These are phyloP conservation scores for Strix occidentalis DNA, from an alignment of 2,797 vertebrate genomes.

Conservation along the genomic window DNA sequence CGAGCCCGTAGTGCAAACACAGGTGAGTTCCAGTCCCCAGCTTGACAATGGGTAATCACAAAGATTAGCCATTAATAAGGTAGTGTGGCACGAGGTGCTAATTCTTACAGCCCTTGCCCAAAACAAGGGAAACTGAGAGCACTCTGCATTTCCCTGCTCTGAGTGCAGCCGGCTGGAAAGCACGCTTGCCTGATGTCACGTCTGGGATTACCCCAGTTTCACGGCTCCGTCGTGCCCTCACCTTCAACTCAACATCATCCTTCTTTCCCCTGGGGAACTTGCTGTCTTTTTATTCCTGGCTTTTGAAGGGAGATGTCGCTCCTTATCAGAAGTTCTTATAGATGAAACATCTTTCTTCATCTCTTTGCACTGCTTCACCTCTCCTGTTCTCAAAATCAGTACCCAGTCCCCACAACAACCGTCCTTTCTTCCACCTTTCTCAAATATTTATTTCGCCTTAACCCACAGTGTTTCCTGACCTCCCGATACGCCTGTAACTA, in stretches of 20 bases:
- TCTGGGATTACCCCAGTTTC: background rate
- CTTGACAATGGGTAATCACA: background rate
- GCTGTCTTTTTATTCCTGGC: background rate
- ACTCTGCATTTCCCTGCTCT: rapidly evolving
- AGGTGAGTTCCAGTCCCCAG: background rate
- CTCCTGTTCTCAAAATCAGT: background rate
- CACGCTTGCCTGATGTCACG: background rate
- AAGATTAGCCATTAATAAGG: background rate
- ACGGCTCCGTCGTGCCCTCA: background rate
- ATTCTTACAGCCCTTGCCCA: background rate
- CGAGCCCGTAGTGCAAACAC: background rate
- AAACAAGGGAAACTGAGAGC: rapidly evolving
- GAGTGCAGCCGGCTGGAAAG: rapidly evolving
- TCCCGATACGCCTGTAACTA: background rate
- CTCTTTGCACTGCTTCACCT: background rate
- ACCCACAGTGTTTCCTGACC: background rate
- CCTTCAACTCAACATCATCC: background rate
- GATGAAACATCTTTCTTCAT: background rate
- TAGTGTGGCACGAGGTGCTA: background rate
- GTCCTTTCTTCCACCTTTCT: background rate
- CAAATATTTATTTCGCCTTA: background rate
- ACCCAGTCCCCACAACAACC: background rate
- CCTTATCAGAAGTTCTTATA: background rate
- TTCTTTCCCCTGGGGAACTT: background rate
- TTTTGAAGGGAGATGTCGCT: background rate